These are phyloP conservation scores for Otus sunia DNA, from an alignment of 2,113 vertebrate species.

Conservation along the genomic window DNA sequence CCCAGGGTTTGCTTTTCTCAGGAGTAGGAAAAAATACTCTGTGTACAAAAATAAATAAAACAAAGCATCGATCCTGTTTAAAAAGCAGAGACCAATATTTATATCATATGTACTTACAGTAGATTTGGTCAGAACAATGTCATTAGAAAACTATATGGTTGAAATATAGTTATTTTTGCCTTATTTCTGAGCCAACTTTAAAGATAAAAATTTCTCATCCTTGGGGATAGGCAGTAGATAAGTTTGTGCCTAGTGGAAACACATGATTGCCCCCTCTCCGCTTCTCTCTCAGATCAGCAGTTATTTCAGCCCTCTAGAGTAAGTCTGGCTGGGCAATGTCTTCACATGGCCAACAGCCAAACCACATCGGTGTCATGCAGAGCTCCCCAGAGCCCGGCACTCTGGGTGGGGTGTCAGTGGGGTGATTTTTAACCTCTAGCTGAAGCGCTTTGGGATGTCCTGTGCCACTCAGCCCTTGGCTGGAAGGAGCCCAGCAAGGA, in stretches of 20 bases:
- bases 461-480: not conserved
- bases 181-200: not conserved
- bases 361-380: not conserved
- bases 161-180: not conserved
- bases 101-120: not conserved
- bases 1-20: not conserved
- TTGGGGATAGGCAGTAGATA: not conserved
- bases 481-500: not conserved
- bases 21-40: not conserved
- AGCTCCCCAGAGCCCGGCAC: no score
- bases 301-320: not conserved
- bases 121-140: not conserved
- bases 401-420: rapidly evolving
- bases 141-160: not conserved
- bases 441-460: not conserved
- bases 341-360: rapidly evolving
- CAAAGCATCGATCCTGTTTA: not conserved
- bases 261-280: rapidly evolving
- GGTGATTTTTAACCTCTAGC: rapidly evolving
- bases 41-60: not conserved
- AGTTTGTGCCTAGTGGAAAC: not conserved
- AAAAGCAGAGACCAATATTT: not conserved
- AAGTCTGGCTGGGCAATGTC: no score
- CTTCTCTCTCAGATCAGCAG: no score
- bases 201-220: not conserved